phyloP scores from a whole-genome alignment of 2,888 invertebrate species.

The Phortica magna region DNA sequence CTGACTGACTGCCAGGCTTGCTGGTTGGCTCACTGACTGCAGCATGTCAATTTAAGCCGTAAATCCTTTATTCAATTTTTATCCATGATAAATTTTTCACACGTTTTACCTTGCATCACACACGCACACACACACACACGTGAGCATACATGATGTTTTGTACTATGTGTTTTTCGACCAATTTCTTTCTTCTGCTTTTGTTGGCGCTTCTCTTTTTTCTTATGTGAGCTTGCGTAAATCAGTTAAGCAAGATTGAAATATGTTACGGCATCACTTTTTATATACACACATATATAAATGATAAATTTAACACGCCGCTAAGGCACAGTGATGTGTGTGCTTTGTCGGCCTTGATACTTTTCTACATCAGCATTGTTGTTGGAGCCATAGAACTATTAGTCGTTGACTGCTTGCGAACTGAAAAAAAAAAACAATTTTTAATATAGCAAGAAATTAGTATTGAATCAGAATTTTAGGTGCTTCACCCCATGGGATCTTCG shows the following conservation, averaged over 20 bases:
- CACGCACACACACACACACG: too few relatives aligned
- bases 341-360: background rate
- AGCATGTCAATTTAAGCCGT: slow-evolving; percentile 61
- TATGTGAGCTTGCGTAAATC: slow-evolving; percentile 7
- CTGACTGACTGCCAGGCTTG: background rate
- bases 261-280: slow-evolving; percentile 20
- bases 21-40: slow-evolving; percentile 3
- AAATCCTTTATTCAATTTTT: slow-evolving; percentile 75
- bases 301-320: background rate
- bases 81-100: slow-evolving; percentile 51
- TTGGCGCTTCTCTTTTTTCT: slow-evolving; percentile 18
- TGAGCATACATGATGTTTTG: background rate
- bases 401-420: background rate
- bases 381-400: too few relatives aligned
- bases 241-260: slow-evolving; percentile 27
- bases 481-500: too few relatives aligned
- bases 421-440: background rate
- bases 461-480: too few relatives aligned
- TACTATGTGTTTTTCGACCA: slow-evolving; percentile 32
- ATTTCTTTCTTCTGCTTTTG: slow-evolving; percentile 22
- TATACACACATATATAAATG: background rate
- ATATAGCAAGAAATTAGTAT: slow-evolving; percentile 28
- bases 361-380: background rate
- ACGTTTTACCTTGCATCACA: slow-evolving; percentile 19
- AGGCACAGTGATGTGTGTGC: slow-evolving; percentile 12